Conservation (phyloP, 2,113 vertebrate species). For the Phalacrocorax brasilianus region DNA sequence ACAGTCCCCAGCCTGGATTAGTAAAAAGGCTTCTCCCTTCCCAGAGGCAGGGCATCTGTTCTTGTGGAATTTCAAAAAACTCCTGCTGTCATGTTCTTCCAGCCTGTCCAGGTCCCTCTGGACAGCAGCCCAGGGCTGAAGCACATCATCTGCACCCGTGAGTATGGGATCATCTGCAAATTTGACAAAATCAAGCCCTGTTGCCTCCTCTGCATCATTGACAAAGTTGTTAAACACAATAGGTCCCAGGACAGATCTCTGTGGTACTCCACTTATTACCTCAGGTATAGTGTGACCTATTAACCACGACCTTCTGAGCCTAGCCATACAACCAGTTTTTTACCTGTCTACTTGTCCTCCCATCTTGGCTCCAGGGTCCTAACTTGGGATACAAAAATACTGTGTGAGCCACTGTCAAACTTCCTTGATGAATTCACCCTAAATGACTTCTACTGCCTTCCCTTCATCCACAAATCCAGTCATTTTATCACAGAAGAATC, state of each 20-base stretch:
- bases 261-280: background rate
- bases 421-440: background rate
- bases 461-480: background rate
- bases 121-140: background rate
- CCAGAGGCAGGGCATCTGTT: background rate
- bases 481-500: background rate
- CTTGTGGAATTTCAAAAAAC: background rate
- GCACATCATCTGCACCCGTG: background rate
- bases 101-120: background rate
- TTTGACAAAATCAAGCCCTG: accelerated
- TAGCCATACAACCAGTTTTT: background rate
- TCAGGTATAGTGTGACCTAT: background rate
- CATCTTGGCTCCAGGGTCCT: background rate
- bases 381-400: background rate
- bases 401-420: background rate
- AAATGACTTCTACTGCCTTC: background rate
- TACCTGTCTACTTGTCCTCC: background rate
- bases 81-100: background rate
- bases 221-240: background rate
- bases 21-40: background rate
- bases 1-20: background rate
- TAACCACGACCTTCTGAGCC: accelerated
- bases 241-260: background rate
- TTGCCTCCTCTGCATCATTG: background rate
- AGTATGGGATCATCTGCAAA: background rate